Conservation (phyloP, 2,113 vertebrate genomes). For the Orientallactaga bullata region DNA sequence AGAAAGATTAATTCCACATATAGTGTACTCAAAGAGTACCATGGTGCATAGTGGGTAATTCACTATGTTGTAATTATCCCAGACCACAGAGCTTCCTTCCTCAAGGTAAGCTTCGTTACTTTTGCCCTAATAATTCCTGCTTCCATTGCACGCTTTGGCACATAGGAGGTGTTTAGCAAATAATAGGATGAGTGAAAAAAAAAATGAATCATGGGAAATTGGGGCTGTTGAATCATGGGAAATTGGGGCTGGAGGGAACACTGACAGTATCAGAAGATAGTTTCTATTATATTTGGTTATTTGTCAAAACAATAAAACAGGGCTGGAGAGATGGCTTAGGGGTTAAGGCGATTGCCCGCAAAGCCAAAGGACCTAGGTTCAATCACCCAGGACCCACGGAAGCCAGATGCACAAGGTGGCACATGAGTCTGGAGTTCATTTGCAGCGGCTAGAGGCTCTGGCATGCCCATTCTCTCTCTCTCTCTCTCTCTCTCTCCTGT, state of each 20-base stretch:
- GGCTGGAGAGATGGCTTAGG: no score
- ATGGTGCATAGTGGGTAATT: neutral
- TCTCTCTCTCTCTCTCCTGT: no score
- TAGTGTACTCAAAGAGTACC: neutral
- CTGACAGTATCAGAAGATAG: neutral
- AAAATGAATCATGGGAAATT: no score
- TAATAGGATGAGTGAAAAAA: neutral
- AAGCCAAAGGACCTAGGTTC: no score
- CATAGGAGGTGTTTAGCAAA: neutral
- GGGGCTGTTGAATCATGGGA: neutral
- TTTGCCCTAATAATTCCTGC: neutral
- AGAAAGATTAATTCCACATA: neutral
- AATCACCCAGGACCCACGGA: no score
- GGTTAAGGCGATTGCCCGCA: no score
- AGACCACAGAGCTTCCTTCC: neutral
- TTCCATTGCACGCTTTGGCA: neutral
- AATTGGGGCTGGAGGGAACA: neutral
- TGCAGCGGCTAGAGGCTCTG: no score
- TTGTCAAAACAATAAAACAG: neutral
- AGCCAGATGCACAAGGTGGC: no score
- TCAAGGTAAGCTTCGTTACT: neutral
- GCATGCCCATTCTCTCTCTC: no score
- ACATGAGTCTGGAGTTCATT: no score
- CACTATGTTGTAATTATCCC: neutral
- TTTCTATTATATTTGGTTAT: neutral